Percentiles rank a stretch among this genome's conserved stretches.
phyloP scores from a whole-genome alignment of 2,888 invertebrate species.

The Philopedon plagiatum region DNA sequence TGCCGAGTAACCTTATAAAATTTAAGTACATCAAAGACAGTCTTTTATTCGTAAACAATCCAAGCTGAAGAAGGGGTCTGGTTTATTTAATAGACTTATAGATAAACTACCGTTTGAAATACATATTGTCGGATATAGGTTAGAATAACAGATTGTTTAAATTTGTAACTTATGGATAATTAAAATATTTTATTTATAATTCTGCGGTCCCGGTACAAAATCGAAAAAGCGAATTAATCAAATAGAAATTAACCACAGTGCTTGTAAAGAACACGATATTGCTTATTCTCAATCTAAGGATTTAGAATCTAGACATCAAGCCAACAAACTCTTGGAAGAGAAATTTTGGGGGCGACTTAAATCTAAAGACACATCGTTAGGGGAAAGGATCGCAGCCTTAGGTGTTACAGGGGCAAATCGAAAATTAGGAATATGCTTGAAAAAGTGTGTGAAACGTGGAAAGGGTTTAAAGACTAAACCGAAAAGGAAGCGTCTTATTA shows the following conservation, averaged over 20 bases:
- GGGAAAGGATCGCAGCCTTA: conserved; percentile 60
- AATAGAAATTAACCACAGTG: conserved; percentile 59
- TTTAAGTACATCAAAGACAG: background rate
- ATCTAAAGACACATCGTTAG: conserved; percentile 51
- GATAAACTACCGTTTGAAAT: conserved; percentile 14
- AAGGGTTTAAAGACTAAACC: background rate
- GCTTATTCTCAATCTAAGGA: conserved; percentile 54
- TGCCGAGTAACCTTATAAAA: background rate
- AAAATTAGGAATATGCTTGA: background rate
- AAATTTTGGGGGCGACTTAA: conserved; percentile 56
- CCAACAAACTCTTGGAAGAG: conserved; percentile 61
- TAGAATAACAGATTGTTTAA: no score
- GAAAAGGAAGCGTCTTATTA: background rate
- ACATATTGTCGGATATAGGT: conserved; percentile 10
- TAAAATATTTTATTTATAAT: background rate
- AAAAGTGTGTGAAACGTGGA: background rate
- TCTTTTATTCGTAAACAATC: background rate
- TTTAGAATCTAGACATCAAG: conserved; percentile 56
- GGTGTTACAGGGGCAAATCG: conserved; percentile 54
- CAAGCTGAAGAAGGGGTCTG: conserved; percentile 6
- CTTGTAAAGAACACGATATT: conserved; percentile 63
- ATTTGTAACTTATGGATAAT: background rate
- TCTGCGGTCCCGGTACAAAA: conserved; percentile 55
- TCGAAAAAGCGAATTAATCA: conserved; percentile 56
- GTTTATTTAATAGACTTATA: background rate